phyloP scores from a whole-genome alignment of 2,888 invertebrate species.

The Julus scandinavius region DNA sequence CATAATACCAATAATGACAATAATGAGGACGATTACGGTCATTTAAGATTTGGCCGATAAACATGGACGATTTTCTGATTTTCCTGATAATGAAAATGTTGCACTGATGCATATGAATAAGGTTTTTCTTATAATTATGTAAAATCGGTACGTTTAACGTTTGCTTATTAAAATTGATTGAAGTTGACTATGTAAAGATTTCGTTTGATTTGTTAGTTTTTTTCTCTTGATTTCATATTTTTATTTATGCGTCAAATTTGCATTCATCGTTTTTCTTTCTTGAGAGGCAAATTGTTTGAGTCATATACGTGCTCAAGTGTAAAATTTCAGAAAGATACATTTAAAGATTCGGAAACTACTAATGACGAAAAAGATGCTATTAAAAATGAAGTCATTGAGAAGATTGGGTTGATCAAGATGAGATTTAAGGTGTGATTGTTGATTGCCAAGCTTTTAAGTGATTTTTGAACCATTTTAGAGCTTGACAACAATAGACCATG shows the following conservation, averaged over 20 bases:
- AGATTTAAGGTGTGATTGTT: constrained; percentile 23
- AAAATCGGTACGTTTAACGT: background rate
- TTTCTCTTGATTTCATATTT: too few species aligned
- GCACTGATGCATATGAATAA: background rate
- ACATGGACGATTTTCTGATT: background rate
- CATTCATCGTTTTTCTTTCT: too few species aligned
- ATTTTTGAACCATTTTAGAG: constrained; percentile 65
- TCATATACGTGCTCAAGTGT: too few species aligned
- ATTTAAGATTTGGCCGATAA: constrained; percentile 49
- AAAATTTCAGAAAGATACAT: constrained; percentile 60
- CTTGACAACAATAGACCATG: constrained; percentile 72
- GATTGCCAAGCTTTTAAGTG: background rate
- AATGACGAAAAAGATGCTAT: constrained; percentile 64
- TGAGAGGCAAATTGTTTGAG: too few species aligned
- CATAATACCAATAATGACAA: constrained; percentile 50
- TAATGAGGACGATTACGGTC: constrained; percentile 53
- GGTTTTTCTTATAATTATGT: constrained; percentile 8
- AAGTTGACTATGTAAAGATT: background rate
- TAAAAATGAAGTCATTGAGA: constrained; percentile 63
- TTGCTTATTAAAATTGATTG: constrained; percentile 7
- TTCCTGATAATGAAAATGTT: background rate
- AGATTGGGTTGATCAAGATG: constrained; percentile 62
- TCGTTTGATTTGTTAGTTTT: too few species aligned
- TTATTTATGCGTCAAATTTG: too few species aligned
- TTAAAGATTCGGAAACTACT: constrained; percentile 63